Evolutionary conservation across 2,113 vertebrate species (phyloP), one percentile per base, ranked within the genome.

Genomic region (Pyrgilauda ruficollis): DNA sequence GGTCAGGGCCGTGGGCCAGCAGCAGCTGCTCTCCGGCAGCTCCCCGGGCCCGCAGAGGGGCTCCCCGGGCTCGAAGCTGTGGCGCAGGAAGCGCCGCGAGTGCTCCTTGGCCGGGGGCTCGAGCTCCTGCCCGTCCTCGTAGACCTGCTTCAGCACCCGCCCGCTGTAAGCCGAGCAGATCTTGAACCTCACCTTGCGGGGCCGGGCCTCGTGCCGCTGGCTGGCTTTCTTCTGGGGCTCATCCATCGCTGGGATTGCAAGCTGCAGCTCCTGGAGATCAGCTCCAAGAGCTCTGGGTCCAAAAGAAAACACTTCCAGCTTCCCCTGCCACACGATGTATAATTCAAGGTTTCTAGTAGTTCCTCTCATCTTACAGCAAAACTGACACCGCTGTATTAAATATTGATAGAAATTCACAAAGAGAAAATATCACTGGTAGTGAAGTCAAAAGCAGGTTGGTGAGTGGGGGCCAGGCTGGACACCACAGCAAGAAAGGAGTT

Each of bases 161-260:
- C 99, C 99, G 2, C 99, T 99, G 98, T 99, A 99, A 11, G 99
- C 98, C 1, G 99, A 99, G 0, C 99, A 99, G 76, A 99, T 98
- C 92, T 99, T 99, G 97, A 99, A 99, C 83, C 99, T 97, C 59
- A 99, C 99, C 97, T 99, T 99, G 90, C 98, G 98, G 77, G 98
- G 98, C 91, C 98, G 99, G 28, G 86, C 92, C 63, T 99, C 99
- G 1, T 97, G 98, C 72, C 94, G 91, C 77, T 97, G 98, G 62
- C 66, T 95, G 46, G 96, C 90, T 44, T 98, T 98, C 96, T 96
- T 98, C 93, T 98, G 98, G 5, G 97, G 90, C 92, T 99, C 98
- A 37, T 99, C 99, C 99, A 99, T 99, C 26, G 12, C 56, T 43
- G 64, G 62, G 56, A 8, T 33, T 64, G 68, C 66, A 12, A 31